phyloP scores from a whole-genome alignment of 2,888 invertebrate species.

The Epinotia demarniana region DNA sequence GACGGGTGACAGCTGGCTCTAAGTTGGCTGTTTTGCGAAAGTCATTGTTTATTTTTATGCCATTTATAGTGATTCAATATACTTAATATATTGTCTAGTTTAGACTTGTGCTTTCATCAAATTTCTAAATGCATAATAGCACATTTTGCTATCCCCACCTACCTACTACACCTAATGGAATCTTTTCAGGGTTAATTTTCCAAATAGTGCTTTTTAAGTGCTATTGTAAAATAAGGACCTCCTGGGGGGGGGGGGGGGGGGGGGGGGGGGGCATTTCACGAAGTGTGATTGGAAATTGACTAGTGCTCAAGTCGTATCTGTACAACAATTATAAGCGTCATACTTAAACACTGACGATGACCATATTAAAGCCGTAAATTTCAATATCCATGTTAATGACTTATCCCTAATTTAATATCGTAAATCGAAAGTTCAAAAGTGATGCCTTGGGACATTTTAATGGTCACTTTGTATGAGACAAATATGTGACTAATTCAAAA shows the following conservation, averaged over 20 bases:
- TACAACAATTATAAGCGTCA: background rate
- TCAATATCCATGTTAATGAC: slow-evolving; percentile 8
- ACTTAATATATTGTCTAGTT: too few relatives aligned
- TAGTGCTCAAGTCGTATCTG: background rate
- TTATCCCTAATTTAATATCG: background rate
- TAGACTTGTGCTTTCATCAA: too few relatives aligned
- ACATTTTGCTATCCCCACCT: too few relatives aligned
- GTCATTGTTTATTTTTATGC: slow-evolving; percentile 3
- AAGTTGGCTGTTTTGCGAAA: slow-evolving; percentile 48
- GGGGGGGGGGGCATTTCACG: too few relatives aligned
- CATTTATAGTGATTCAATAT: background rate
- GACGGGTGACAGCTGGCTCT: slow-evolving; percentile 61
- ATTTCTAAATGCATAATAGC: too few relatives aligned
- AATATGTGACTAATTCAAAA: background rate
- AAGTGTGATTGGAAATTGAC: too few relatives aligned
- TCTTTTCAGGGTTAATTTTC: too few relatives aligned
- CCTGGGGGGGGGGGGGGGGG: too few relatives aligned
- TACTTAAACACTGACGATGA: background rate
- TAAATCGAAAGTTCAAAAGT: slow-evolving; percentile 13
- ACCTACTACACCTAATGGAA: too few relatives aligned
- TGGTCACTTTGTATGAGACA: background rate
- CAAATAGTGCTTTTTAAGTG: too few relatives aligned
- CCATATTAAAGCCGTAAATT: slow-evolving; percentile 10
- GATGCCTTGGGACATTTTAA: background rate
- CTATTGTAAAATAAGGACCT: too few relatives aligned